These are phyloP conservation scores for Coilia nasus DNA, from an alignment of 2,797 vertebrate species.

Conservation along the genomic window DNA sequence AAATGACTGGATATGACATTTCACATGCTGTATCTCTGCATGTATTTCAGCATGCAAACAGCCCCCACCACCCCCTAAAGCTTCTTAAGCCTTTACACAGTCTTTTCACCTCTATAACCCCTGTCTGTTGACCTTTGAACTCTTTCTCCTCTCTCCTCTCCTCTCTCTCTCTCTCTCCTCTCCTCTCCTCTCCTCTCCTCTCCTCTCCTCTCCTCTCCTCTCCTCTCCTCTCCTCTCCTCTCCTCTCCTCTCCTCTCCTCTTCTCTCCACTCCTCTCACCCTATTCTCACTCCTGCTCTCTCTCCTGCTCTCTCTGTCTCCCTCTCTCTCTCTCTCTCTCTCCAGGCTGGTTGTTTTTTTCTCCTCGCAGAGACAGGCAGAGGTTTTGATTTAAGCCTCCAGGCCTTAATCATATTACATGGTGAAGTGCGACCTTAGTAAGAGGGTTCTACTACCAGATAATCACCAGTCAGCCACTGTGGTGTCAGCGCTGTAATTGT, in stretches of 20 bases:
- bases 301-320: neutral
- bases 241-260: neutral
- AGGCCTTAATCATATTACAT: slow-evolving; percentile 46
- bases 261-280: neutral
- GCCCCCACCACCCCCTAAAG: neutral
- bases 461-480: slow-evolving; percentile 47
- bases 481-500: slow-evolving; percentile 55
- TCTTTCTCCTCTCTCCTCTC: neutral
- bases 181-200: too few species aligned
- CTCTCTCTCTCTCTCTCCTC: too few species aligned
- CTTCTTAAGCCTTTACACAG: neutral
- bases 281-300: neutral
- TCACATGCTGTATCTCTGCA: neutral
- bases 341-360: neutral
- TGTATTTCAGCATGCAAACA: neutral
- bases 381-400: slow-evolving; percentile 38
- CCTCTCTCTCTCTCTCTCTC: neutral
- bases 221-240: too few species aligned
- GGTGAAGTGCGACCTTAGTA: slow-evolving; percentile 42
- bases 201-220: too few species aligned
- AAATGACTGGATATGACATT: too few species aligned
- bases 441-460: slow-evolving; percentile 47
- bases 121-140: neutral
- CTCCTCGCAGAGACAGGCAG: slow-evolving; percentile 15
- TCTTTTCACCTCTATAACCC: neutral